These are phyloP conservation scores for Carcinoscorpius rotundicauda DNA, from an alignment of 1,140 invertebrate genomes.

Conservation along the genomic window DNA sequence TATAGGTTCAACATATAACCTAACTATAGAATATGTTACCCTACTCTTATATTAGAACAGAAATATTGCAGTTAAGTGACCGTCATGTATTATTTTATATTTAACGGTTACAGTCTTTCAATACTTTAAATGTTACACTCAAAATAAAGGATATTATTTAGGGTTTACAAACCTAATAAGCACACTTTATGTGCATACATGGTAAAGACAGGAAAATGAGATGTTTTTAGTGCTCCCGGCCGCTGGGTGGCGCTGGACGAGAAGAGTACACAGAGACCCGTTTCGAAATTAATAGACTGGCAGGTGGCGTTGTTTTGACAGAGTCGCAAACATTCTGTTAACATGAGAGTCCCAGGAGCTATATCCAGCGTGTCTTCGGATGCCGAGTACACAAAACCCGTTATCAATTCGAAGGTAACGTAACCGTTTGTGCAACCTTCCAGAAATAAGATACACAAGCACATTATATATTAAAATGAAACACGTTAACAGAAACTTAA, in stretches of 20 bases:
- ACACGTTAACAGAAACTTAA: too few relatives aligned
- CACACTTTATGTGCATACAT: constrained; percentile 91
- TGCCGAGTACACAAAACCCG: constrained; percentile 82
- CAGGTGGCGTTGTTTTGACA: constrained; percentile 81
- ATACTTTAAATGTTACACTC: neutral
- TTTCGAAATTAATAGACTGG: constrained; percentile 87
- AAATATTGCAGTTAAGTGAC: too few relatives aligned
- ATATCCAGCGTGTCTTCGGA: constrained; percentile 67
- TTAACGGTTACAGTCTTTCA: too few relatives aligned
- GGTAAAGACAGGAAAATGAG: constrained; percentile 90
- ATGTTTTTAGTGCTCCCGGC: constrained; percentile 72
- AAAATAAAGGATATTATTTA: neutral
- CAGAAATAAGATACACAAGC: too few relatives aligned
- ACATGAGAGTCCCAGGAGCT: constrained; percentile 76
- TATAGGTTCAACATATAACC: too few relatives aligned
- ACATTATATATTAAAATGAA: too few relatives aligned
- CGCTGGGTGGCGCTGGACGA: constrained; percentile 71
- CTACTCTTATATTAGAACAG: too few relatives aligned
- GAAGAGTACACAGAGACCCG: constrained; percentile 85
- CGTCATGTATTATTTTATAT: too few relatives aligned
- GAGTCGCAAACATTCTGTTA: constrained; percentile 81
- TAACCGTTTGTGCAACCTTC: constrained; percentile 18
- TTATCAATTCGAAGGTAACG: constrained; percentile 66
- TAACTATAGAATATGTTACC: too few relatives aligned
- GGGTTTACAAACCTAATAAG: constrained; percentile 33